These are phyloP conservation scores for Bos javanicus DNA, from an alignment of 2,113 vertebrate genomes.

Conservation along the genomic window DNA sequence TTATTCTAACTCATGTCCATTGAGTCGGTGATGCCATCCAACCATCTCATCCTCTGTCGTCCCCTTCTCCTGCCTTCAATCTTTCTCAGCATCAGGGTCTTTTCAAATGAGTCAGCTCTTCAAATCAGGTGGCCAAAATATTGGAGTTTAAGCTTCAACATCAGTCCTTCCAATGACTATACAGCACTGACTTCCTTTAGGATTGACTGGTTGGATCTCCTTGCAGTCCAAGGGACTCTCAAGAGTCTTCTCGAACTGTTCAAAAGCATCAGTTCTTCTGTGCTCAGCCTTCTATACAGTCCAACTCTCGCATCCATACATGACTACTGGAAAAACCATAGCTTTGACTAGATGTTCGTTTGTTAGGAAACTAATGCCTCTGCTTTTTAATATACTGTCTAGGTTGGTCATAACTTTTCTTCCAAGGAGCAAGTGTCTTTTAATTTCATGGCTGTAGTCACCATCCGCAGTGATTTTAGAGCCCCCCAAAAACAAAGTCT, in stretches of 20 bases:
- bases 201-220: not conserved
- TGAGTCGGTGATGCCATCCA: not conserved
- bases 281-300: not conserved
- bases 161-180: not conserved
- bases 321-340: not conserved
- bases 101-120: not conserved
- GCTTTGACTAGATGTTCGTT: not conserved
- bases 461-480: not conserved
- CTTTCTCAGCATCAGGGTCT: not conserved
- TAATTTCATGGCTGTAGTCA: not conserved
- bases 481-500: not conserved
- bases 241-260: not conserved
- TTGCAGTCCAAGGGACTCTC: not conserved
- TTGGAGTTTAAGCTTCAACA: not conserved
- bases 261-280: not conserved
- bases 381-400: not conserved
- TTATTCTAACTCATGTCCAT: not conserved
- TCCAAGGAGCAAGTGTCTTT: not conserved
- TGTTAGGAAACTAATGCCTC: not conserved
- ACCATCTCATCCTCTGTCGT: not conserved
- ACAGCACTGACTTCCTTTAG: not conserved
- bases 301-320: not conserved
- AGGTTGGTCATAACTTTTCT: not conserved
- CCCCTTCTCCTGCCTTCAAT: not conserved
- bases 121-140: not conserved